Base-by-base conservation (phyloP, 2,113 vertebrate species). In the Megalops atlanticus region DNA sequence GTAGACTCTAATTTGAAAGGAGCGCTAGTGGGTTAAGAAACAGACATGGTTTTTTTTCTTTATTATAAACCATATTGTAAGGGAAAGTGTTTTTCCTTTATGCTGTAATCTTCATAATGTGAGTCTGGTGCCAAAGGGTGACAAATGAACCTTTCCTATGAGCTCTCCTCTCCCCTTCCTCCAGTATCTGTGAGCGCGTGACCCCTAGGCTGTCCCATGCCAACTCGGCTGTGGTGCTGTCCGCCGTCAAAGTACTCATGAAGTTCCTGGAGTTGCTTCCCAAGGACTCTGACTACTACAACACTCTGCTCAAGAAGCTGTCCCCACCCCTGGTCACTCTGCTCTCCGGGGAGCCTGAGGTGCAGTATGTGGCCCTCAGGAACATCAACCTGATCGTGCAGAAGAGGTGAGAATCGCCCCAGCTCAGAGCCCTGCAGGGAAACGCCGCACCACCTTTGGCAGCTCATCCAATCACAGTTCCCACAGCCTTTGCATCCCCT, bases 301-400 rank as follows among this genome's bases (percentile, higher is more conserved):
- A 95, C 91, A 99, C 98, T 84, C 90, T 99, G 84, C 93, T 99
- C 86, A 99, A 99, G 94, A 99, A 99, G 86, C 88, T 99, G 15
- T 98, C 98, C 47, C 98, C 98, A 35, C 98, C 98, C 0, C 92
- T 99, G 81, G 97, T 99, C 86, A 99, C 98, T 38, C 88, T 99
- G 86, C 95, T 99, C 4, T 99, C 98, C 15, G 98, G 97, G 79
- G 98, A 99, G 85, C 97, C 98, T 0, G 98, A 99, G 92, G 97
- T 99, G 83, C 98, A 99, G 81, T 99, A 99, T 5, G 97, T 99
- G 70, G 98, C 98, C 84, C 92, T 99, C 86, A 95, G 98, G 91
- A 99, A 99, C 93, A 99, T 99, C 93, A 99, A 99, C 90, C 91
- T 99, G 79, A 99, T 99, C 33, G 98, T 99, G 54, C 98, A 99